Conservation (phyloP, 2,113 vertebrate species). For the Sorex fumeus region DNA sequence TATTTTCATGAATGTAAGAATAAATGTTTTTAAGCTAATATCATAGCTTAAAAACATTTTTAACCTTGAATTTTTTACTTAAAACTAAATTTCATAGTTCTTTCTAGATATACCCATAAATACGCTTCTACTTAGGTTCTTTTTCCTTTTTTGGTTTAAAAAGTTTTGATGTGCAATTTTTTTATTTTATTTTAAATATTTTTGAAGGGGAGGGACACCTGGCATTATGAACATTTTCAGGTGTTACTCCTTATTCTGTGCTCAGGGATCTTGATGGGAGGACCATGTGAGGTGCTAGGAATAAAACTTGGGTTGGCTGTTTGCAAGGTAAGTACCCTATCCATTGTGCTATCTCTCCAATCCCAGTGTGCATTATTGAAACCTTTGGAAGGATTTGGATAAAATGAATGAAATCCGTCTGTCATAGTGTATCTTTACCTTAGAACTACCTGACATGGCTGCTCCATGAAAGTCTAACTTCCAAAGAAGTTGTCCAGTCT, state of each 20-base stretch:
- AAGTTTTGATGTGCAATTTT: not conserved
- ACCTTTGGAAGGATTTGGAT: not conserved
- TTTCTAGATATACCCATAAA: not conserved
- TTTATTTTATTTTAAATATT: no score
- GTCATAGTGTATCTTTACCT: not conserved
- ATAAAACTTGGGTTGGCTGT: no score
- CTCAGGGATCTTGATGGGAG: no score
- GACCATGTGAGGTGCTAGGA: no score
- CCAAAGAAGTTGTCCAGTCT: not conserved
- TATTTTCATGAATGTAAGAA: not conserved
- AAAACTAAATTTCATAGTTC: not conserved
- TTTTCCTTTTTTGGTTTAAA: not conserved
- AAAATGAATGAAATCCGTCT: not conserved
- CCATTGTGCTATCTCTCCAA: no score
- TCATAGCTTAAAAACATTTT: no score
- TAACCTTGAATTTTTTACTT: not conserved
- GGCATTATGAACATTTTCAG: no score
- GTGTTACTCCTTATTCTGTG: no score
- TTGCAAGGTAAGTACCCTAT: no score
- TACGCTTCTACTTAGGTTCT: not conserved
- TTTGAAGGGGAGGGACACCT: no score
- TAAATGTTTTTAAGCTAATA: conserved; percentile 12
- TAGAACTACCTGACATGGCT: not conserved
- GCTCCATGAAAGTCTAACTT: not conserved
- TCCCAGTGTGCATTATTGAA: not conserved